Conservation (phyloP, 2,888 invertebrate genomes). For the Sphecodes monilicornis region DNA sequence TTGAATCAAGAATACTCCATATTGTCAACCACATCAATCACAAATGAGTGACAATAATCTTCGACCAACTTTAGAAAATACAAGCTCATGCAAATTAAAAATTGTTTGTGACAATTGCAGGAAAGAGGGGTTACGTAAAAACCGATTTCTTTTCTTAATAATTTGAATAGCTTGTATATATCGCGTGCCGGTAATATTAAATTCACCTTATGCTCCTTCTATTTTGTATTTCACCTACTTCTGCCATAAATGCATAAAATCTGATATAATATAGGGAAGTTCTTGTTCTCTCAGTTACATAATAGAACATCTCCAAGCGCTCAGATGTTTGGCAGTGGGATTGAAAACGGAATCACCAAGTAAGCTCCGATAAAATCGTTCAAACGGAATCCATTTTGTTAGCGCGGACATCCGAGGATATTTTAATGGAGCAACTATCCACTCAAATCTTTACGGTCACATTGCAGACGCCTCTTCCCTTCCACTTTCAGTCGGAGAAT, state of each 20-base stretch:
- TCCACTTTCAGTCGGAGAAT: slow-evolving; percentile 21
- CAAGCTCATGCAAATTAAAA: too few species aligned
- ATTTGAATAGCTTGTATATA: too few species aligned
- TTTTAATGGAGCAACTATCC: slow-evolving; percentile 4
- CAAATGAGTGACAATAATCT: not conserved
- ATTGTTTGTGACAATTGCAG: too few species aligned
- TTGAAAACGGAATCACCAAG: not conserved
- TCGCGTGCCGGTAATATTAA: too few species aligned
- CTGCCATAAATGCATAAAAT: too few species aligned
- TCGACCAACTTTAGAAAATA: not conserved
- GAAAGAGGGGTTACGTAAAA: too few species aligned
- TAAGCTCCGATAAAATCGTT: not conserved
- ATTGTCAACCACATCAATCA: not conserved
- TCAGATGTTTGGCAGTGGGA: not conserved
- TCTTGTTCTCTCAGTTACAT: too few species aligned
- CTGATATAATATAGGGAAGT: too few species aligned
- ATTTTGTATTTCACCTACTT: too few species aligned
- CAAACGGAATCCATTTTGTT: not conserved
- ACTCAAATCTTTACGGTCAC: slow-evolving; percentile 6
- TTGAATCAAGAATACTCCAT: not conserved
- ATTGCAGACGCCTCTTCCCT: slow-evolving; percentile 2
- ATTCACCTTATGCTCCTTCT: too few species aligned
- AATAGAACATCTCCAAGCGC: too few species aligned
- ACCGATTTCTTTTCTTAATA: too few species aligned
- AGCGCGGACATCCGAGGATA: not conserved